Base-by-base conservation (phyloP, 2,113 vertebrate genomes). In the Pangasianodon hypophthalmus region DNA sequence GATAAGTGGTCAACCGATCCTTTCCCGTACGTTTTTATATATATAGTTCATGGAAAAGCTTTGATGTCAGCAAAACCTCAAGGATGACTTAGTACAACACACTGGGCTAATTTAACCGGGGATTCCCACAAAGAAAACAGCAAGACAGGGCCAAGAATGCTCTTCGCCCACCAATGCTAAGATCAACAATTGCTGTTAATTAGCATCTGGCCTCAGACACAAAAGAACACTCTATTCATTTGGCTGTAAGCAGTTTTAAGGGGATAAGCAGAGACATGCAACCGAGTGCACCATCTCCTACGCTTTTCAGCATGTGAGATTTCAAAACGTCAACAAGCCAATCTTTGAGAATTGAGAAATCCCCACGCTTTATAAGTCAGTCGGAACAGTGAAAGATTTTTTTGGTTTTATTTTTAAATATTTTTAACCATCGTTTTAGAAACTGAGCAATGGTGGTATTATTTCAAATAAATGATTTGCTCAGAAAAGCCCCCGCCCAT, bases 401-500 rank as follows among this genome's bases (percentile, higher is more conserved):
- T 84, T 83, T 44, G 13, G 69, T 84, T 88, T 62, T 41, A 79
- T 24, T 52, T 84, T 46, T 1, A 86, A 62, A 81, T 88, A 88
- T 87, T 86, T 86, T 50, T 37, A 86, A 86, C 73, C 71, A 50
- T 73, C 67, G 16, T 90, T 84, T 73, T 64, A 88, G 88, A 92
- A 83, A 32, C 80, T 90, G 77, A 90, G 88, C 82, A 88, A 87
- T 67, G 88, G 92, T 92, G 92, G 91, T 92, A 88, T 91, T 92
- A 91, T 92, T 93, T 93, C 88, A 91, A 92, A 93, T 92, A 93
- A 93, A 92, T 85, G 90, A 75, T 84, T 79, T 87, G 79, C 85
- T 85, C 77, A 92, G 84, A 91, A 93, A 91, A 89, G 89, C 91
- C 92, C 91, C 92, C 86, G 67, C 92, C 90, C 54, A 84, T 88